Conservation (phyloP, 1,140 invertebrate genomes). For the Asbolus verrucosus region DNA sequence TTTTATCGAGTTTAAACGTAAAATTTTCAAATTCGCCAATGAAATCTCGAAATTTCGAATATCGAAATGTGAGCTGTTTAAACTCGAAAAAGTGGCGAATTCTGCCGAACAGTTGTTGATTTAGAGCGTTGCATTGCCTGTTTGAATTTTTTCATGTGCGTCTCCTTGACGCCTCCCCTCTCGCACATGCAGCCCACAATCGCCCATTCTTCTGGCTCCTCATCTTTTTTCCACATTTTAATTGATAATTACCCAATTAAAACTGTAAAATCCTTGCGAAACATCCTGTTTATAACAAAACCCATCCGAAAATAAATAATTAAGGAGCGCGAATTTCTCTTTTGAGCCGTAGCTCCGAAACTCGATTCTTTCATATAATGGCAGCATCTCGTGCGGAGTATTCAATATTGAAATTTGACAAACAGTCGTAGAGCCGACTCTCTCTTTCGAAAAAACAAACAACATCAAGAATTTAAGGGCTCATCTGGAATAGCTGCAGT, state of each 20-base stretch:
- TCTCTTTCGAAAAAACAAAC: constrained; percentile 30
- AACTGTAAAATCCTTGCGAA: background rate
- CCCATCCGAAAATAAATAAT: background rate
- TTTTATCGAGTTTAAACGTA: no score
- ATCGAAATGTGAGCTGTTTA: no score
- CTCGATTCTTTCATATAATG: constrained; percentile 14
- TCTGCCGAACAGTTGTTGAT: no score
- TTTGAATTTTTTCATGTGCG: no score
- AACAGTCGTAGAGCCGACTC: constrained; percentile 7
- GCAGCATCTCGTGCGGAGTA: constrained; percentile 1
- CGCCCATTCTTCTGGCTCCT: no score
- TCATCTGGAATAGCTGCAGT: constrained; percentile 12
- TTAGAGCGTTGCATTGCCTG: no score
- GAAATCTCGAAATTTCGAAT: no score
- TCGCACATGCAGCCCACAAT: no score
- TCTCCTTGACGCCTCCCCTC: no score
- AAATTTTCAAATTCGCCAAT: no score
- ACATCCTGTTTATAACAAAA: constrained; percentile 8
- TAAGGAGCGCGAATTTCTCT: constrained; percentile 1
- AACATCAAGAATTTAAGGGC: constrained; percentile 33
- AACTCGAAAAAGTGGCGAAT: no score
- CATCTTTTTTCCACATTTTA: no score
- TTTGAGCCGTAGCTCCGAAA: background rate
- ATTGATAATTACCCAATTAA: background rate
- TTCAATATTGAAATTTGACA: constrained; percentile 39